A percentile compares a stretch with the other conserved stretches of the same genome.
Conservation (phyloP, 2,888 invertebrate genomes). For the Venustoraphidia nigricollis region DNA sequence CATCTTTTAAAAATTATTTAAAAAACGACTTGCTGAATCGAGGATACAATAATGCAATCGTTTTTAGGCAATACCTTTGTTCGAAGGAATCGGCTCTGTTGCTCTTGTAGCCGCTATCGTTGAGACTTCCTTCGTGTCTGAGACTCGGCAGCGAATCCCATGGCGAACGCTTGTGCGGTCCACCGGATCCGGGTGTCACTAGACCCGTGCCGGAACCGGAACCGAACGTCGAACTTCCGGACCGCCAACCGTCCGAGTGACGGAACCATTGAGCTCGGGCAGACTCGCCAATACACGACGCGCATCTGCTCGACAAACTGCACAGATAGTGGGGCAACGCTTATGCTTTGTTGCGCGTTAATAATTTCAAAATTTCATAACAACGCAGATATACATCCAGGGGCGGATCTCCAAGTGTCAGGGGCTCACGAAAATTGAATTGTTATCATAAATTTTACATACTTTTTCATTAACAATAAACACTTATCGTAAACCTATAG, state of each 20-base stretch:
- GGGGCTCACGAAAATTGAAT: too few species aligned
- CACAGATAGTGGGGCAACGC: too few species aligned
- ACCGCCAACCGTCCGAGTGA: conserved; percentile 78
- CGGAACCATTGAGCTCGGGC: conserved; percentile 81
- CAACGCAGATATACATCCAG: too few species aligned
- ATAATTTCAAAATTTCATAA: too few species aligned
- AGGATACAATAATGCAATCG: not conserved
- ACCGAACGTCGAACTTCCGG: conserved; percentile 53
- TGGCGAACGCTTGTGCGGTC: conserved; percentile 59
- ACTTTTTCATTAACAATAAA: too few species aligned
- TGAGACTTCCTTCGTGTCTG: conserved; percentile 71
- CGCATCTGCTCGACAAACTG: conserved; percentile 31
- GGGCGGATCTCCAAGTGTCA: too few species aligned
- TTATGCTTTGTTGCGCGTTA: too few species aligned
- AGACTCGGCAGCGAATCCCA: conserved; percentile 80
- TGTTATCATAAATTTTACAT: too few species aligned
- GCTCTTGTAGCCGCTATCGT: conserved; percentile 77
- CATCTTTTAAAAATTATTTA: too few species aligned
- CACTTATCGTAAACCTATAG: too few species aligned
- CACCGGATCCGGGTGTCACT: conserved; percentile 28
- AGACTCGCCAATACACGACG: conserved; percentile 79
- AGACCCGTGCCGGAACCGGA: conserved; percentile 35
- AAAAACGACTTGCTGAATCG: too few species aligned
- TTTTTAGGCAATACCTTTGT: conserved; percentile 51
- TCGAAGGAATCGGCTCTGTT: conserved; percentile 75